A percentile compares a stretch with the other conserved stretches of the same genome.
Conservation (phyloP, 2,888 invertebrate genomes). For the Epiperipatus broadwayi region DNA sequence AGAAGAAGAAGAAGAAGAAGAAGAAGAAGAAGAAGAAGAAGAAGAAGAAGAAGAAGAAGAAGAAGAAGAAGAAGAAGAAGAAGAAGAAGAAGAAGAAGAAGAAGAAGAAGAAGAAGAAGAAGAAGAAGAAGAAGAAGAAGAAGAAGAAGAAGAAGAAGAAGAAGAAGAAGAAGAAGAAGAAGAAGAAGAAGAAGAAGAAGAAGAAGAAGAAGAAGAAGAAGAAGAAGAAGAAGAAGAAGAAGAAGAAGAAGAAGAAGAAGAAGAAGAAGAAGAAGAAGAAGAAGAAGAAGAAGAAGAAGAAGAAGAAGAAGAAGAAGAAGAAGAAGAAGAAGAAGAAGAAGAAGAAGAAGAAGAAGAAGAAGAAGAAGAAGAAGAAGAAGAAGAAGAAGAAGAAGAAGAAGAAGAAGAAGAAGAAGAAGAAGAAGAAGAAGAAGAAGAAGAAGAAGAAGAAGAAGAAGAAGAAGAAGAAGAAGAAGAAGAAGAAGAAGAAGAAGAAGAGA, state of each 20-base stretch:
- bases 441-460: conserved; percentile 10
- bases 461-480: conserved; percentile 11
- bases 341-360: conserved; percentile 7
- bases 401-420: conserved; percentile 9
- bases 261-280: too few relatives aligned
- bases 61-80: neutral
- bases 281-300: neutral
- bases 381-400: conserved; percentile 7
- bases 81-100: neutral
- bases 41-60: neutral
- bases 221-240: too few relatives aligned
- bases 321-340: conserved; percentile 4
- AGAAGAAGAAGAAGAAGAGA: conserved; percentile 10
- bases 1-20: neutral
- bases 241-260: too few relatives aligned
- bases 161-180: too few relatives aligned
- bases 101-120: neutral
- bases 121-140: neutral
- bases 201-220: too few relatives aligned
- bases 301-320: conserved; percentile 1
- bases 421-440: conserved; percentile 9
- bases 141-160: too few relatives aligned
- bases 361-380: conserved; percentile 1
- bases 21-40: neutral
- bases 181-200: too few relatives aligned